Evolutionary conservation across 2,113 vertebrate genomes (phyloP), one percentile per base, ranked within the genome.

Genomic region (Microcebus jonahi): DNA sequence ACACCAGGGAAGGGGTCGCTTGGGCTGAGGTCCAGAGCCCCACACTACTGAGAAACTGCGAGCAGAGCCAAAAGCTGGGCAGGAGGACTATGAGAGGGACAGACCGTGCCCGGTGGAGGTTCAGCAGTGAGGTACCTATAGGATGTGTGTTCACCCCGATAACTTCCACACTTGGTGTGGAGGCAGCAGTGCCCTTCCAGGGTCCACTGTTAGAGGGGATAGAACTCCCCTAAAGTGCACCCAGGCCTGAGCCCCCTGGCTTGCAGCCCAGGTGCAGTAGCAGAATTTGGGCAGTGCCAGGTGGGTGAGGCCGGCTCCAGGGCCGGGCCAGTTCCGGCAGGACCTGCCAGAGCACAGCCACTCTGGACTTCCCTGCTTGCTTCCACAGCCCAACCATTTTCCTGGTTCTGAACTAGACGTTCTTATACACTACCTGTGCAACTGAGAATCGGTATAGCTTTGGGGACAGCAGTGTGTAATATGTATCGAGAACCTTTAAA

Each of bases 61-160:
- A 77, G 36, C 77, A 36, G 55, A 36, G 87, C 31, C 42, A 10
- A 45, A 53, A 50, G 14, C n/a, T 2, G 14, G 59, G 8, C 36
- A 90, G 73, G 67, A 77, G 70, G n/a, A 53, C 59, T 15, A 0
- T 8, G 36, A 42, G 77, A 84, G 48, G 63, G 23, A 71, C 14
- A 75, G 42, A 57, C 29, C 1, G 0, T 34, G 34, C 50, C 42
- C 13, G 0, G 13, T 23, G 27, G 15, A 57, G 80, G 17, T 25
- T n/a, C n/a, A 17, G 14, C 9, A 0, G 57, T 9, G 42, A 23
- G 21, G 50, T 34, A 5, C 20, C 53, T 63, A 0, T 23, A 36
- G 42, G 45, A 61, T 2, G 0, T 23, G 21, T 21, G 1, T n/a
- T 61, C 34, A 34, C 59, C 29, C 20, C 27, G 4, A 8, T 57